These are phyloP conservation scores for Pterois miles DNA, from an alignment of 2,797 vertebrate species.

Conservation along the genomic window DNA sequence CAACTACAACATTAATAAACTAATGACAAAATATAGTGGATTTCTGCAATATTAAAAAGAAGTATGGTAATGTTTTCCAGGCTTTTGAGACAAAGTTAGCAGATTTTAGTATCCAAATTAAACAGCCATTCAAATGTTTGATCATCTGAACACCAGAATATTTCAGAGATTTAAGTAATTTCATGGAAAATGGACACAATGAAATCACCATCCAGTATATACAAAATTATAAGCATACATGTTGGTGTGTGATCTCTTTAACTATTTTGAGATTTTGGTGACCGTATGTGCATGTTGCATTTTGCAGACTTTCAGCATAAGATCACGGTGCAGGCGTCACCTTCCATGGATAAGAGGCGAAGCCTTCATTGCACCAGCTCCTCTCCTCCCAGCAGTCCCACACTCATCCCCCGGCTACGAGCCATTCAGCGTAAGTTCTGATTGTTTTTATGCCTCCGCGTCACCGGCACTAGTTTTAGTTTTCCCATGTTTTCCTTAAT, in stretches of 20 bases:
- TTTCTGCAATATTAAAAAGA: not conserved
- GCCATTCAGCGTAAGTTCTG: constrained; percentile 92
- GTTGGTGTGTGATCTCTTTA: not conserved
- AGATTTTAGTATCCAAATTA: not conserved
- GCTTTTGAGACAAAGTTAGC: not conserved
- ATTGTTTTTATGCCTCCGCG: not conserved
- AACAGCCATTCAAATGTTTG: not conserved
- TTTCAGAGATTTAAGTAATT: not conserved
- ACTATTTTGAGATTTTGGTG: not conserved
- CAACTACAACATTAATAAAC: not conserved
- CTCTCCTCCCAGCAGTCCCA: constrained; percentile 93
- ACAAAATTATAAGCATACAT: not conserved
- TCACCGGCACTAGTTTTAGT: not conserved
- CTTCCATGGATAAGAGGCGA: constrained; percentile 92
- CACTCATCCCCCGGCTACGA: constrained; percentile 92
- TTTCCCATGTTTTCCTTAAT: not conserved
- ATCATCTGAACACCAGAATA: not conserved
- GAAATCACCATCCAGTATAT: no score
- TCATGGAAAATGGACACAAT: not conserved
- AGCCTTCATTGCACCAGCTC: constrained; percentile 92
- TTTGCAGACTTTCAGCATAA: constrained; percentile 94
- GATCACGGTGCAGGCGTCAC: constrained; percentile 96
- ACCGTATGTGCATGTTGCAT: not conserved
- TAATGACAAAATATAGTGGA: not conserved
- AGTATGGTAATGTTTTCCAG: not conserved